phyloP scores from a whole-genome alignment of 2,797 vertebrate species.

The Oryzias sinensis region DNA sequence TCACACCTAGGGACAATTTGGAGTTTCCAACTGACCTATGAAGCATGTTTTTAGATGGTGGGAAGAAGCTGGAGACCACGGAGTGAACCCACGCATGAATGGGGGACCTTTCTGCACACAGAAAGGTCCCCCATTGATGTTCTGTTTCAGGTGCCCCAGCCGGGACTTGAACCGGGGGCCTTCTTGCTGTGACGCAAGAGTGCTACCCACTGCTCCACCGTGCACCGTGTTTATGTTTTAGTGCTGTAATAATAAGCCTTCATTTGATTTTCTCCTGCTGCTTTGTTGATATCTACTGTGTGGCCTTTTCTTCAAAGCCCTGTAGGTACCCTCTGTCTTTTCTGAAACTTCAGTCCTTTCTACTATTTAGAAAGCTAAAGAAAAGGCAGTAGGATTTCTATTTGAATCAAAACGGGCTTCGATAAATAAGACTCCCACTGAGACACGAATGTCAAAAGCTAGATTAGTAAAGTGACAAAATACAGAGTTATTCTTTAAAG shows the following conservation, averaged over 20 bases:
- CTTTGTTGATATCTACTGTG: background rate
- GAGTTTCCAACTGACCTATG: too few species aligned
- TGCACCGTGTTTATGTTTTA: too few species aligned
- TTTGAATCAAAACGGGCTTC: slow-evolving; percentile 33
- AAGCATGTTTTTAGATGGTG: too few species aligned
- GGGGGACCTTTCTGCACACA: too few species aligned
- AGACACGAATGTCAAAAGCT: slow-evolving; percentile 10
- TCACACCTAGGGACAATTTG: too few species aligned
- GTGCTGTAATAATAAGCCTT: slow-evolving; percentile 1
- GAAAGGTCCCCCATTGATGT: too few species aligned
- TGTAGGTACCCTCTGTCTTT: slow-evolving; percentile 27
- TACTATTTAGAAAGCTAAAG: slow-evolving; percentile 22
- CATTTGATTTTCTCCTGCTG: slow-evolving; percentile 6
- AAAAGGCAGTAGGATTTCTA: slow-evolving; percentile 18
- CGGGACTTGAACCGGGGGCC: too few species aligned
- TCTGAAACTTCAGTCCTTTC: slow-evolving; percentile 26
- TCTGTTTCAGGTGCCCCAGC: too few species aligned
- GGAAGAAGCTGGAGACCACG: too few species aligned
- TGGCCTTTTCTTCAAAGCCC: slow-evolving; percentile 14
- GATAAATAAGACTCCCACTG: slow-evolving; percentile 12
- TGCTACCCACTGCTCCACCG: too few species aligned
- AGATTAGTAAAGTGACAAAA: slow-evolving; percentile 15
- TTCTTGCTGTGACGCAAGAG: too few species aligned
- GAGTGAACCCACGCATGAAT: too few species aligned
- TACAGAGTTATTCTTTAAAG: background rate